A percentile compares a stretch with the other conserved stretches of the same genome.
Evolutionary conservation across 2,888 invertebrate genomes (phyloP).

Genomic region (Tetranychus truncatus): DNA sequence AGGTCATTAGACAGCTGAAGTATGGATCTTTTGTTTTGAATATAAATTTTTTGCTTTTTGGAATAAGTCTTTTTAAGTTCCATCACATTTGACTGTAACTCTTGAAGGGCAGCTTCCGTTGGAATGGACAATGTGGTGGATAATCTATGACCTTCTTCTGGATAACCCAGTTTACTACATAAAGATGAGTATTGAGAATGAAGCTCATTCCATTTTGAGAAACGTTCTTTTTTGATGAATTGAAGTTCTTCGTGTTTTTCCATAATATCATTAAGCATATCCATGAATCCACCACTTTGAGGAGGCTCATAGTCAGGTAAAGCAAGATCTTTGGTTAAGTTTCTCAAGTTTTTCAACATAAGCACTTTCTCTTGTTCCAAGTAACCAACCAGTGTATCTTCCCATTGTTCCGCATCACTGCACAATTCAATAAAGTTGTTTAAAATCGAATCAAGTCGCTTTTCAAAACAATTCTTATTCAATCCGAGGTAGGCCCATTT

Average conservation of each 20-base stretch:
- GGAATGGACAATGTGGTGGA: slow-evolving; percentile 16
- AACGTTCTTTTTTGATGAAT: slow-evolving; percentile 30
- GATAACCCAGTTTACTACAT: slow-evolving; percentile 28
- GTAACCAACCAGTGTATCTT: neutral
- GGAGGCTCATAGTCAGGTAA: neutral
- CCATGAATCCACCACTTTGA: slow-evolving; percentile 3
- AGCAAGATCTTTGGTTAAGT: neutral
- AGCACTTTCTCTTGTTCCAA: neutral
- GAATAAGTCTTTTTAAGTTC: slow-evolving; percentile 16
- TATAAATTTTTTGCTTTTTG: slow-evolving; percentile 16
- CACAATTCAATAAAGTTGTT: neutral
- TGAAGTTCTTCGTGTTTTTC: slow-evolving; percentile 28
- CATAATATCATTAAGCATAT: neutral
- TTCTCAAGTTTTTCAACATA: neutral
- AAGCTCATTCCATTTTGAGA: slow-evolving; percentile 30
- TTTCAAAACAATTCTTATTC: neutral
- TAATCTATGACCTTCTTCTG: slow-evolving; percentile 4
- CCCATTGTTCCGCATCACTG: neutral
- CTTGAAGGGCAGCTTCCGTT: slow-evolving; percentile 21
- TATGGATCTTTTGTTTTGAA: slow-evolving; percentile 25
- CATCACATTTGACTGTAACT: slow-evolving; percentile 22
- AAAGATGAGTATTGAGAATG: slow-evolving; percentile 30
- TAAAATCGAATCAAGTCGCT: neutral
- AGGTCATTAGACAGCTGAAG: slow-evolving; percentile 30
- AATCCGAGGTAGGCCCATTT: neutral